phyloP scores from a whole-genome alignment of 2,113 vertebrate genomes.

The Clarias gariepinus region DNA sequence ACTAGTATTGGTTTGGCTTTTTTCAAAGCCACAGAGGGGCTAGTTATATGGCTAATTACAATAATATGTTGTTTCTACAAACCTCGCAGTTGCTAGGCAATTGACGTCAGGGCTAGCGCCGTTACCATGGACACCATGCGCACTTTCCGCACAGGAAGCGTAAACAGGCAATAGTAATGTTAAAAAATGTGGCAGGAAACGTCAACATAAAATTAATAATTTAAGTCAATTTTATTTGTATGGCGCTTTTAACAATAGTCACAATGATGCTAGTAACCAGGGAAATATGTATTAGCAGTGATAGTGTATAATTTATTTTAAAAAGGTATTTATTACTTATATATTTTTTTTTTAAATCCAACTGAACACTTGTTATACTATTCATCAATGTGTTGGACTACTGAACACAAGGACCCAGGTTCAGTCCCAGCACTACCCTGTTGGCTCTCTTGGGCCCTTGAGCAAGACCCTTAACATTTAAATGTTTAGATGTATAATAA shows the following conservation, averaged over 20 bases:
- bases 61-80: background rate
- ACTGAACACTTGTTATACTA: background rate
- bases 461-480: too few species aligned
- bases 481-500: too few species aligned
- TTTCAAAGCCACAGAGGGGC: background rate
- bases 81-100: constrained; percentile 45
- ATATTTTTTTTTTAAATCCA: too few species aligned
- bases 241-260: too few species aligned
- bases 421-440: too few species aligned
- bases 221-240: too few species aligned
- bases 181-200: background rate
- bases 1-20: background rate
- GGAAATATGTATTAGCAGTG: background rate
- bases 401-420: too few species aligned
- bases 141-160: background rate
- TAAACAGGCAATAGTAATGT: background rate
- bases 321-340: background rate
- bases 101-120: constrained; percentile 30
- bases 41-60: background rate
- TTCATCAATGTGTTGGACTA: too few species aligned
- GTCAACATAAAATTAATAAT: background rate
- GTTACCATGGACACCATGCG: constrained; percentile 51
- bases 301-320: background rate
- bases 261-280: background rate
- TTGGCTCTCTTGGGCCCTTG: too few species aligned